These are phyloP conservation scores for Norana najaformis DNA, from an alignment of 2,888 invertebrate species.

Conservation along the genomic window DNA sequence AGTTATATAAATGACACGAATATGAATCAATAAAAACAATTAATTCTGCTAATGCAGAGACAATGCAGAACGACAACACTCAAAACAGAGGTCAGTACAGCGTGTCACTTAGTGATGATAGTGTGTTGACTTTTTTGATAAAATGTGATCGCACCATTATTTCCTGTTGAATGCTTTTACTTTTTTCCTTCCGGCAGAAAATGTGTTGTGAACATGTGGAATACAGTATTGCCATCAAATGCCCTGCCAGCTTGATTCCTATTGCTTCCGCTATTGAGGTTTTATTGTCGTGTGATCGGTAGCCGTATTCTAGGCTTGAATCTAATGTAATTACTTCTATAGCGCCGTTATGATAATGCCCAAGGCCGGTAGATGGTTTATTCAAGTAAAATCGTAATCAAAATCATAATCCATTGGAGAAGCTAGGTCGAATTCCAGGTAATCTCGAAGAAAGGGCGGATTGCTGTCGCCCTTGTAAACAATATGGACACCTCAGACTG, in stretches of 20 bases:
- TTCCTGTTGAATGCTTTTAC: not conserved
- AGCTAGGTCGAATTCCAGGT: no score
- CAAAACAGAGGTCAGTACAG: not conserved
- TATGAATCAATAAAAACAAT: conserved; percentile 4
- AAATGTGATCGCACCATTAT: not conserved
- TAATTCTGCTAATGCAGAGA: not conserved
- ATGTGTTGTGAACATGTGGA: not conserved
- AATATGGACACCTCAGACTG: no score
- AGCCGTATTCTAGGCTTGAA: not conserved
- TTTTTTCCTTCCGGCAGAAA: not conserved
- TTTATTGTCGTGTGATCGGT: not conserved
- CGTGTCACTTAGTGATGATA: not conserved
- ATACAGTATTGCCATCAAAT: not conserved
- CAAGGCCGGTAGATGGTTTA: no score
- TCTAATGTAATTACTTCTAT: no score
- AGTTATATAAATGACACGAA: not conserved
- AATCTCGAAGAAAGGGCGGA: no score
- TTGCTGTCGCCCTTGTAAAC: no score
- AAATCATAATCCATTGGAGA: no score
- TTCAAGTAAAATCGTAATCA: no score
- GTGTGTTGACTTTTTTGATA: not conserved
- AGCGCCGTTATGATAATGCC: no score
- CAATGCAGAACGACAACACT: not conserved
- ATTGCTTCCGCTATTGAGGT: not conserved
- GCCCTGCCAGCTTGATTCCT: not conserved